Conservation (phyloP, 2,113 vertebrate genomes). For the Heterochromis multidens region DNA sequence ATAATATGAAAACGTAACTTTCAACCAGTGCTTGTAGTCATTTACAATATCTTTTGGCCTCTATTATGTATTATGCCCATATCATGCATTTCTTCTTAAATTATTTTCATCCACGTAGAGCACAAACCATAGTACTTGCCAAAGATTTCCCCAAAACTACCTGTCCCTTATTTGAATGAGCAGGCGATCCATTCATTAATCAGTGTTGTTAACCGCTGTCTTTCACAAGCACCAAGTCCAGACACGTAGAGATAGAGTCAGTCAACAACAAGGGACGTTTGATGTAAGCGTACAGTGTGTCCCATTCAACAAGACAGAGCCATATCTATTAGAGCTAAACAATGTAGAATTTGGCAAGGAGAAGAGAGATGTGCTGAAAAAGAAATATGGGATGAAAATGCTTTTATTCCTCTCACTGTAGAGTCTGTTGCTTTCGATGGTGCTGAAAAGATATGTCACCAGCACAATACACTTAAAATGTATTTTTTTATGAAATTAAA, state of each 20-base stretch:
- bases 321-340: neutral
- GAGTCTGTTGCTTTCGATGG: neutral
- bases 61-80: neutral
- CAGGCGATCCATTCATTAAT: neutral
- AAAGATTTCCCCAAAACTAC: neutral
- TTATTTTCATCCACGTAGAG: neutral
- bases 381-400: neutral
- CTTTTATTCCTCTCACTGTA: neutral
- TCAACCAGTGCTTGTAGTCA: neutral
- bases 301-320: neutral
- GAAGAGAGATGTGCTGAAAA: neutral
- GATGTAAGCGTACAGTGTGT: neutral
- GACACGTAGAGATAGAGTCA: neutral
- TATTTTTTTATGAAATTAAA: neutral
- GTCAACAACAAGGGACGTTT: neutral
- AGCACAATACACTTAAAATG: neutral
- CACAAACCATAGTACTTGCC: neutral
- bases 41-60: neutral
- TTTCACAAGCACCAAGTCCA: conserved; percentile 31
- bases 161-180: neutral
- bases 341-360: neutral
- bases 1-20: neutral
- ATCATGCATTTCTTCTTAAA: neutral
- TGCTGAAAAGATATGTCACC: neutral
- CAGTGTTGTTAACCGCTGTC: neutral